Evolutionary conservation across 2,113 vertebrate species (phyloP).

Genomic region (Balaeniceps rex): DNA sequence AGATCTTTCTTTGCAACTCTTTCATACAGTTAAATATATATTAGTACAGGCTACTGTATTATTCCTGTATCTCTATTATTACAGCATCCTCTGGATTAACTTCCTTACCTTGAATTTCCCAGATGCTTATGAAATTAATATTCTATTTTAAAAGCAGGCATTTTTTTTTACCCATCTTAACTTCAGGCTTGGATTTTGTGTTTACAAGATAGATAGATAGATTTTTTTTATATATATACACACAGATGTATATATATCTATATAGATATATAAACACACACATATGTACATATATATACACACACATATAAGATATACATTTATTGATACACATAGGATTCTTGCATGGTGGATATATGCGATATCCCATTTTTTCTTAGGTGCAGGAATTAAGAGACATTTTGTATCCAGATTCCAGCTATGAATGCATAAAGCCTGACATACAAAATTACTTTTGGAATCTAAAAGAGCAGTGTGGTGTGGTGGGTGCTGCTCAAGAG

Average conservation of each 20-base stretch:
- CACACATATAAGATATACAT: neutral
- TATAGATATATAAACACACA: fast-evolving
- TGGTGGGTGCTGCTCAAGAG: neutral
- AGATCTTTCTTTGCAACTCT: neutral
- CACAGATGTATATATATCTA: neutral
- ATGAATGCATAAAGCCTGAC: neutral
- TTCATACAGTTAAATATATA: neutral
- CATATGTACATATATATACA: fast-evolving
- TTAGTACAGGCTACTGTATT: neutral
- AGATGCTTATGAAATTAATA: neutral
- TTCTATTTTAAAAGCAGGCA: neutral
- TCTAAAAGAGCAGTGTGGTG: neutral
- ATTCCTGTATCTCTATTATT: neutral
- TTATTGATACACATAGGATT: neutral
- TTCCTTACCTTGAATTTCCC: neutral
- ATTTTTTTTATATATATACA: neutral
- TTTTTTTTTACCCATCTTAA: neutral
- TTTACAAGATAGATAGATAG: neutral
- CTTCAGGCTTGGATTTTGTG: neutral
- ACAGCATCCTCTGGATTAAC: neutral
- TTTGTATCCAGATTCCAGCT: neutral
- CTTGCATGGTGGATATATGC: neutral
- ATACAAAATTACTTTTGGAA: neutral
- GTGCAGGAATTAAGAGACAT: neutral
- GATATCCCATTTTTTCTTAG: neutral